Percentiles rank a stretch among this genome's conserved stretches.
Evolutionary conservation across 2,113 vertebrate species (phyloP).

Genomic region (Morone chrysops): DNA sequence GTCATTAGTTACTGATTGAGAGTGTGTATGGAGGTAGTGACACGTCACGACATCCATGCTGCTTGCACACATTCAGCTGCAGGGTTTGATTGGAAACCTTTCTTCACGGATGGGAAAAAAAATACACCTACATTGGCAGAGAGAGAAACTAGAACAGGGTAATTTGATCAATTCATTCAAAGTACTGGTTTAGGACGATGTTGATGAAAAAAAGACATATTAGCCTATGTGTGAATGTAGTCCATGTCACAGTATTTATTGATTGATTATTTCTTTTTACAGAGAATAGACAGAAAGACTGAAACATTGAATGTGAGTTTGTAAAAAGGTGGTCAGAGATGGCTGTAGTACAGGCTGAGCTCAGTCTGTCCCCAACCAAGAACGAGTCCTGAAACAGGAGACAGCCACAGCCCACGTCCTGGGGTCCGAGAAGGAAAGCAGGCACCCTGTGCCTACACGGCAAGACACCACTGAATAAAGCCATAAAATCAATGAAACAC

Average conservation of each 20-base stretch:
- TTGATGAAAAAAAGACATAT: no score
- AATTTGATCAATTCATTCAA: no score
- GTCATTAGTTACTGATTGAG: no score
- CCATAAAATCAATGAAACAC: not conserved
- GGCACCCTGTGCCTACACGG: not conserved
- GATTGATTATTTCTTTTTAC: no score
- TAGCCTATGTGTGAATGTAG: no score
- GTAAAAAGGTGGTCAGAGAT: not conserved
- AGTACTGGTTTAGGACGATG: no score
- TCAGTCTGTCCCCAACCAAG: not conserved
- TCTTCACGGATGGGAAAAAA: not conserved
- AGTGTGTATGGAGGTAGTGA: conserved; percentile 1
- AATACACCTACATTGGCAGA: conserved; percentile 19
- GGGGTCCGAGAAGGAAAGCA: not conserved
- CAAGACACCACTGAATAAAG: not conserved
- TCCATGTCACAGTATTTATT: no score
- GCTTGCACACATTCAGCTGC: conserved; percentile 5
- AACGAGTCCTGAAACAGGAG: not conserved
- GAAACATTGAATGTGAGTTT: no score
- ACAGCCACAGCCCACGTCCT: not conserved
- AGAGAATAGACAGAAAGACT: no score
- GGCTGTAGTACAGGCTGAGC: not conserved
- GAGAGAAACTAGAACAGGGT: not conserved
- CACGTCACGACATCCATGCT: conserved; percentile 33
- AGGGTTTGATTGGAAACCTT: conserved; percentile 35